phyloP scores from a whole-genome alignment of 2,797 vertebrate species.

The Clarias fuscus region DNA sequence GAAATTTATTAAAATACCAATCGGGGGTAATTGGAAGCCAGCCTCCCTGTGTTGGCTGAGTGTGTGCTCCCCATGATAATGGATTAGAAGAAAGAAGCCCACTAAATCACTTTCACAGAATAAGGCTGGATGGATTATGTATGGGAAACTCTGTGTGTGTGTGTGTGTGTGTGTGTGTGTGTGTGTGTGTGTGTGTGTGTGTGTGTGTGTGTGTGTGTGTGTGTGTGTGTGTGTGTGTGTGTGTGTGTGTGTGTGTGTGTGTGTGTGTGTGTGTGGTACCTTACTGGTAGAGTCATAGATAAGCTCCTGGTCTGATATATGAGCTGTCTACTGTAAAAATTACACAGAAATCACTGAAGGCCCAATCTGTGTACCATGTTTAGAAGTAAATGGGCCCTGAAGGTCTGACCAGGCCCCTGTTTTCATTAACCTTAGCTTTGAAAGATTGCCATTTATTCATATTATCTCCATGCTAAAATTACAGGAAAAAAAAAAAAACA shows the following conservation, averaged over 20 bases:
- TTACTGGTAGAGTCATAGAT: conserved; percentile 47
- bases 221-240: no score
- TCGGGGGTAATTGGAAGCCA: conserved; percentile 53
- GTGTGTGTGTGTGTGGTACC: conserved; percentile 20
- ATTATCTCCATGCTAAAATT: no score
- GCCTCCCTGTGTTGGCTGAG: conserved; percentile 50
- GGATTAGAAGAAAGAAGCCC: conserved; percentile 46
- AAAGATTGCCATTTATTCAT: not conserved
- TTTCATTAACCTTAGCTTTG: conserved; percentile 2
- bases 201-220: conserved; percentile 1
- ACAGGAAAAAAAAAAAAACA: not conserved
- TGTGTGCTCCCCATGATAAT: conserved; percentile 54
- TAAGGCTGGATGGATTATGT: conserved; percentile 36
- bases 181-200: not conserved
- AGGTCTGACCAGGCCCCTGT: not conserved
- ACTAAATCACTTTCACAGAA: conserved; percentile 46
- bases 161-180: not conserved
- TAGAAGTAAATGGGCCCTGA: not conserved
- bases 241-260: conserved; percentile 12
- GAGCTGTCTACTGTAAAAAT: conserved; percentile 51
- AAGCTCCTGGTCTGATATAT: conserved; percentile 45
- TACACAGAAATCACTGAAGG: conserved; percentile 42
- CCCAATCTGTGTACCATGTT: conserved; percentile 45
- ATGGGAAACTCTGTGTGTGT: conserved; percentile 22
- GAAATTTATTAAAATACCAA: conserved; percentile 59